Evolutionary conservation across 2,888 invertebrate species (phyloP).

Genomic region (Flabesymbios commensalis): DNA sequence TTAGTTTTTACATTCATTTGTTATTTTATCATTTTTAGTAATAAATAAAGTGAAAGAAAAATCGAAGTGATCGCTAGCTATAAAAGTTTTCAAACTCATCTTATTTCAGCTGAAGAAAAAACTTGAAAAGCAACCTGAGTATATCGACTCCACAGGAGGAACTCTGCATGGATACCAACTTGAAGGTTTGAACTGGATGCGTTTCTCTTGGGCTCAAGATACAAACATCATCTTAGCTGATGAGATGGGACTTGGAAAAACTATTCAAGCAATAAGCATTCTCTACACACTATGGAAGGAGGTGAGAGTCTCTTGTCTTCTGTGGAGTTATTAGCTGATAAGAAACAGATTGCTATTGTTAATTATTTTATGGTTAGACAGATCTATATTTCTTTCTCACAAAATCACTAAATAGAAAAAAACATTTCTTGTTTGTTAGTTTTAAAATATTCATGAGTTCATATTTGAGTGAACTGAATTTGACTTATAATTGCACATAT

Average conservation of each 20-base stretch:
- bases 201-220: constrained; percentile 38
- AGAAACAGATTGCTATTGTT: neutral
- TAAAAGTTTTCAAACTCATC: too few relatives aligned
- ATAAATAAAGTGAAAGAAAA: too few relatives aligned
- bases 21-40: too few relatives aligned
- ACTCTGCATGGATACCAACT: constrained; percentile 94
- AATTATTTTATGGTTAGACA: too few relatives aligned
- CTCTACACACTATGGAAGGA: constrained; percentile 36
- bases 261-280: constrained; percentile 39
- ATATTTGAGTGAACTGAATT: too few relatives aligned
- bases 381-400: too few relatives aligned
- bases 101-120: constrained; percentile 72
- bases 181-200: constrained; percentile 67
- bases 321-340: neutral
- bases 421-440: too few relatives aligned
- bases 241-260: constrained; percentile 42
- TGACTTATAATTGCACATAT: too few relatives aligned
- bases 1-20: too few relatives aligned
- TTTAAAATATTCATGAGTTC: too few relatives aligned
- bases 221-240: constrained; percentile 41
- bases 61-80: too few relatives aligned
- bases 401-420: too few relatives aligned
- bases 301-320: constrained; percentile 16
- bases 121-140: constrained; percentile 88
- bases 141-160: constrained; percentile 86